Conservation (phyloP, 2,797 vertebrate species). For the Coregonus sp. region DNA sequence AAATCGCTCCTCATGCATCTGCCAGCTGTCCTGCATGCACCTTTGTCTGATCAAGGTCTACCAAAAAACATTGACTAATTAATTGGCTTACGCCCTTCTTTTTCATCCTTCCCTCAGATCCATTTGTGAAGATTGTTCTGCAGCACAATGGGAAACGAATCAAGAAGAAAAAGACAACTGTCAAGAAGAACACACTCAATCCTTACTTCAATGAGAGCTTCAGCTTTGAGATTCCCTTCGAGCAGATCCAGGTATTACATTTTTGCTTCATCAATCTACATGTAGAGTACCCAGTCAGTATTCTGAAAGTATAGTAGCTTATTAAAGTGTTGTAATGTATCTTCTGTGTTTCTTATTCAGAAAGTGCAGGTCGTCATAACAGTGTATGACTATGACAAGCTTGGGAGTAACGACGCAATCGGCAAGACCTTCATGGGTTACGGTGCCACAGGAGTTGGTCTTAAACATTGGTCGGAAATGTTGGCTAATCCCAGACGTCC, state of each 20-base stretch:
- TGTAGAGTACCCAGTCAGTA: not conserved
- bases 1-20: too few species aligned
- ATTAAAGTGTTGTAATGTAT: not conserved
- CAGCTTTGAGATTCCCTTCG: conserved; percentile 90
- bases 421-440: conserved; percentile 87
- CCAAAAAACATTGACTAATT: not conserved
- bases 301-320: not conserved
- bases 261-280: not conserved
- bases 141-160: conserved; percentile 89
- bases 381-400: conserved; percentile 89
- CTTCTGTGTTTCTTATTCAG: conserved; percentile 56
- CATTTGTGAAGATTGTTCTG: conserved; percentile 88
- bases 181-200: conserved; percentile 92
- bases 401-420: conserved; percentile 90
- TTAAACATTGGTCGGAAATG: conserved; percentile 92
- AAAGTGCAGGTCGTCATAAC: conserved; percentile 92
- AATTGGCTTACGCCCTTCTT: not conserved
- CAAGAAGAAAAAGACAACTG: conserved; percentile 91
- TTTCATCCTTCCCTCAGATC: conserved; percentile 69
- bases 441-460: conserved; percentile 82
- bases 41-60: not conserved
- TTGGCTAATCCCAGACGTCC: conserved; percentile 87
- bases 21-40: too few species aligned
- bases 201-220: conserved; percentile 93
- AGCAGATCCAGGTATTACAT: conserved; percentile 85